phyloP scores from a whole-genome alignment of 2,888 invertebrate species.

The Pardosa pseudoannulata region DNA sequence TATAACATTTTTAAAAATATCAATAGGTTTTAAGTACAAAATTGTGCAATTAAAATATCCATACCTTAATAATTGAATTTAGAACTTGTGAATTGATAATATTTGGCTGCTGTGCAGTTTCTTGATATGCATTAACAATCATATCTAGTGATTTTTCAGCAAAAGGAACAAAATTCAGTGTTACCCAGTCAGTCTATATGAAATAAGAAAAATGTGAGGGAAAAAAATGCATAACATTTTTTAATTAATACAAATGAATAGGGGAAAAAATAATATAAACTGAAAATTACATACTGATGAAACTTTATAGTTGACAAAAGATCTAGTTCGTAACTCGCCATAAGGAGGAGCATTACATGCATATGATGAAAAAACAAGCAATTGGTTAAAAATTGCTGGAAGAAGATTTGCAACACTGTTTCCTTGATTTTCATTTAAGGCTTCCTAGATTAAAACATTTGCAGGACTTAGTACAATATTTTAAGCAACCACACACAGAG shows the following conservation, averaged over 20 bases:
- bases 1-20: no score
- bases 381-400: slow-evolving; percentile 83
- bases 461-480: no score
- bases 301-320: slow-evolving; percentile 42
- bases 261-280: no score
- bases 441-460: slow-evolving; percentile 79
- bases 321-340: slow-evolving; percentile 65
- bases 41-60: no score
- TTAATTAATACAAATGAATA: not conserved
- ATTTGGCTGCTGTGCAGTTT: slow-evolving; percentile 84
- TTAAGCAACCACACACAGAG: no score
- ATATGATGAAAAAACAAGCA: slow-evolving; percentile 83
- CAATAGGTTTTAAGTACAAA: no score
- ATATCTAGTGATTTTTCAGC: slow-evolving; percentile 87
- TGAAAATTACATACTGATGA: slow-evolving; percentile 41
- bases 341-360: slow-evolving; percentile 82
- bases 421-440: slow-evolving; percentile 76
- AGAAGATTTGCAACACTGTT: slow-evolving; percentile 80
- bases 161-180: slow-evolving; percentile 90
- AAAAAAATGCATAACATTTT: no score
- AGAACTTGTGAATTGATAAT: slow-evolving; percentile 86
- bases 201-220: not conserved
- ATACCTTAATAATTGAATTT: slow-evolving; percentile 83
- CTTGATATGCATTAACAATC: slow-evolving; percentile 86
- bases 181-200: slow-evolving; percentile 84